Conservation (phyloP, 1,140 invertebrate species). For the Samia ricini region DNA sequence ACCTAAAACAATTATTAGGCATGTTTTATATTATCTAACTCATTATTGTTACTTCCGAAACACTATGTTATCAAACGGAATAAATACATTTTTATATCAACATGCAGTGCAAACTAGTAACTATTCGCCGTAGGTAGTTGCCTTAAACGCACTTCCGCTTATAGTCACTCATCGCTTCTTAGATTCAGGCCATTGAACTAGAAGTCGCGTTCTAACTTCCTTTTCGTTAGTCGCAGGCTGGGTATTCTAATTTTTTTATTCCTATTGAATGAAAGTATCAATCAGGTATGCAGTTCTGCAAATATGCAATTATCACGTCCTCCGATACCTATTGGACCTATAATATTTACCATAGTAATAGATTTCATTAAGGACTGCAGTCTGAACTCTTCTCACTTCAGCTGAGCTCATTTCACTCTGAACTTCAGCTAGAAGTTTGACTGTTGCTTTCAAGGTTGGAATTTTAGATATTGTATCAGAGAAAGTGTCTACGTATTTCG, state of each 20-base stretch:
- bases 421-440: too few relatives aligned
- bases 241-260: neutral
- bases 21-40: neutral
- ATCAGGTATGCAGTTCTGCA: neutral
- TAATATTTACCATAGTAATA: too few relatives aligned
- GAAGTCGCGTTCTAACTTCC: constrained; percentile 47
- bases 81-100: neutral
- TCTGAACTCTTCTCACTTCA: too few relatives aligned
- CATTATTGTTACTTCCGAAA: neutral
- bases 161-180: constrained; percentile 29
- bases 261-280: neutral
- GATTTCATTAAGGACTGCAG: too few relatives aligned
- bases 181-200: constrained; percentile 55
- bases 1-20: neutral
- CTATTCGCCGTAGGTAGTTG: constrained; percentile 23
- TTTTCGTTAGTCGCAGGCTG: constrained; percentile 13
- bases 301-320: too few relatives aligned
- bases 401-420: too few relatives aligned
- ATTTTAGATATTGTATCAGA: too few relatives aligned
- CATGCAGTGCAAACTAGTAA: neutral
- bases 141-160: constrained; percentile 50
- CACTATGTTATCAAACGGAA: neutral
- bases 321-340: too few relatives aligned
- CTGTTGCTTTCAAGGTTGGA: too few relatives aligned
- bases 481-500: too few relatives aligned